Evolutionary conservation across 2,888 invertebrate species (phyloP).

Genomic region (Andrena bucephala): DNA sequence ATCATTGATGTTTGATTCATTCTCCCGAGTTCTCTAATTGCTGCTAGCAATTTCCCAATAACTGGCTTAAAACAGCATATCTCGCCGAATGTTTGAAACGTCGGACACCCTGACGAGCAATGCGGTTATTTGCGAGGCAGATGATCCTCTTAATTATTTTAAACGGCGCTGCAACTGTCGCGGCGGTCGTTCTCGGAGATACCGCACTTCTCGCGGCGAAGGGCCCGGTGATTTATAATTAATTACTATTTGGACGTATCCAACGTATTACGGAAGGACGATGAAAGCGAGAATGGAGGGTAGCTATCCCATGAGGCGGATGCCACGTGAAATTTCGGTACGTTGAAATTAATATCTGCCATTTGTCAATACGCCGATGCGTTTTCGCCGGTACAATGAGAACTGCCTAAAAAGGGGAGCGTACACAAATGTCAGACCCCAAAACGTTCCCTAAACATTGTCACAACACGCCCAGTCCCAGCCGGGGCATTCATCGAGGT

Average conservation of each 20-base stretch:
- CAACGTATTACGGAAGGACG: conserved; percentile 37
- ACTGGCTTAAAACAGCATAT: too few relatives aligned
- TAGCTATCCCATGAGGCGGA: conserved; percentile 45
- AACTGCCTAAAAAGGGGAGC: conserved; percentile 66
- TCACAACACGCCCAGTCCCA: conserved; percentile 80
- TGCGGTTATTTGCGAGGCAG: background rate
- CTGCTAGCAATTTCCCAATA: too few relatives aligned
- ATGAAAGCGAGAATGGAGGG: conserved; percentile 55
- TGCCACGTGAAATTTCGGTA: conserved; percentile 58
- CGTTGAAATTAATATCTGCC: conserved; percentile 80
- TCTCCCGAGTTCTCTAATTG: too few relatives aligned
- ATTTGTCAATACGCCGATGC: conserved; percentile 77
- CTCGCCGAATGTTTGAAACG: too few relatives aligned
- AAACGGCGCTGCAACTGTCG: background rate
- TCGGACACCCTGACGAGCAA: too few relatives aligned
- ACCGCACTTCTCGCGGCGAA: background rate
- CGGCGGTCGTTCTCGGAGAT: too few relatives aligned
- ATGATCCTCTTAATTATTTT: conserved; percentile 1
- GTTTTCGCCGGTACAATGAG: conserved; percentile 62
- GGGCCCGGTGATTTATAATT: conserved; percentile 28
- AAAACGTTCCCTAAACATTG: conserved; percentile 81
- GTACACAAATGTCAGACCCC: conserved; percentile 73
- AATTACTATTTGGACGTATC: conserved; percentile 56
- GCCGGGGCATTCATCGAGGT: conserved; percentile 67
- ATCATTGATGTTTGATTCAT: too few relatives aligned